These are phyloP conservation scores for Ornithoptera alexandrae DNA, from an alignment of 2,888 invertebrate species.

Conservation along the genomic window DNA sequence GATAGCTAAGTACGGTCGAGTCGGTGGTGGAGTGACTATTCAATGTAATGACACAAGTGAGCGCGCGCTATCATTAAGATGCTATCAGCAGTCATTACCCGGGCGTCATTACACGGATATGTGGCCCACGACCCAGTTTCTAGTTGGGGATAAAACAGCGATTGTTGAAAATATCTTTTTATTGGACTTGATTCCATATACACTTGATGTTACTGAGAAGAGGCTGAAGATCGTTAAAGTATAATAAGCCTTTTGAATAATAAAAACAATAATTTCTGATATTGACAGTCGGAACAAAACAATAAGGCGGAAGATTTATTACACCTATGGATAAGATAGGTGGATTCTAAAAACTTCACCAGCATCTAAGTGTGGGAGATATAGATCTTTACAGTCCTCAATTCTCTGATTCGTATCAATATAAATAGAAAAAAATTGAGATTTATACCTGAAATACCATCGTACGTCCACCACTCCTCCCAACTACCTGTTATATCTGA, in stretches of 20 bases:
- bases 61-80: slow-evolving; percentile 66
- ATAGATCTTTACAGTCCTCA: too few relatives aligned
- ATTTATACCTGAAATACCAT: slow-evolving; percentile 87
- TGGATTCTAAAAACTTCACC: too few relatives aligned
- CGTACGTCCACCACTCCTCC: slow-evolving; percentile 95
- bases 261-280: too few relatives aligned
- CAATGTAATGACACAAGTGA: slow-evolving; percentile 59
- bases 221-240: too few relatives aligned
- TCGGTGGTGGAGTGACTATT: slow-evolving; percentile 38
- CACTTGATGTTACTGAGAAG: too few relatives aligned
- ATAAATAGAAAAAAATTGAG: background rate
- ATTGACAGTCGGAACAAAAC: too few relatives aligned
- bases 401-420: too few relatives aligned
- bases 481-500: slow-evolving; percentile 88
- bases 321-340: too few relatives aligned
- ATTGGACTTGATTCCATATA: too few relatives aligned
- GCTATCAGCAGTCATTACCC: slow-evolving; percentile 65
- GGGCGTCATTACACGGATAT: slow-evolving; percentile 43
- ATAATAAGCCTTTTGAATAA: too few relatives aligned
- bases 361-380: too few relatives aligned
- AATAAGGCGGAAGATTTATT: too few relatives aligned
- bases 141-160: slow-evolving; percentile 19
- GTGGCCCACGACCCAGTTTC: slow-evolving; percentile 28
- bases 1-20: slow-evolving; percentile 32
- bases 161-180: background rate